phyloP scores from a whole-genome alignment of 2,797 vertebrate genomes.

The Cirrhinus molitorella region DNA sequence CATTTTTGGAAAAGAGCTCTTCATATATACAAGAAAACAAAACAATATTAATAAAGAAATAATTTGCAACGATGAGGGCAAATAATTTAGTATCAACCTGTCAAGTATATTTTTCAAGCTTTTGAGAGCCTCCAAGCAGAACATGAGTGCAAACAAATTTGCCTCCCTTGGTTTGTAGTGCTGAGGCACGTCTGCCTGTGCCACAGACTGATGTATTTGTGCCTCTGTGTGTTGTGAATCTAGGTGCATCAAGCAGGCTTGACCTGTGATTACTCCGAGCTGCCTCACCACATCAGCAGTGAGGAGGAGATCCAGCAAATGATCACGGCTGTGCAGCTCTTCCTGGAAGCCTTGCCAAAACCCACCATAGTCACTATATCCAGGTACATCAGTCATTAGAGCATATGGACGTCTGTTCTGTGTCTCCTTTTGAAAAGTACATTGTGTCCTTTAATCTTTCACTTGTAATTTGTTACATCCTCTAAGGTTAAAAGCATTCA shows the following conservation, averaged over 20 bases:
- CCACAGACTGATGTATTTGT: constrained; percentile 7
- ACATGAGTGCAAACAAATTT: background rate
- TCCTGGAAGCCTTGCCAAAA: constrained; percentile 84
- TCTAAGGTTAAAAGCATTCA: no score
- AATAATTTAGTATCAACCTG: no score
- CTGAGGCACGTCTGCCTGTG: background rate
- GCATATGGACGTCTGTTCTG: background rate
- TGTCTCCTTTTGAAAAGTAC: constrained; percentile 19
- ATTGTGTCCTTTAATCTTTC: constrained; percentile 32
- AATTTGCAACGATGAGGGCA: no score
- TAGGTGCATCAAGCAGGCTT: constrained; percentile 96
- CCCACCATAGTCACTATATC: constrained; percentile 90
- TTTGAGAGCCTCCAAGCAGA: background rate
- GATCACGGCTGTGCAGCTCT: constrained; percentile 75
- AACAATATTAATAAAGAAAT: no score
- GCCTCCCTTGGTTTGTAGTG: background rate
- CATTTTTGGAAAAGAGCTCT: no score
- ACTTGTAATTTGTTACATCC: background rate
- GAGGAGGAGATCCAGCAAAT: constrained; percentile 87
- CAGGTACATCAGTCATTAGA: constrained; percentile 45
- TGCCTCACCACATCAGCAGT: constrained; percentile 93
- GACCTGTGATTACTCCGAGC: constrained; percentile 92
- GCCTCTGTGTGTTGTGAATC: constrained; percentile 6
- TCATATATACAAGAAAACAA: no score
- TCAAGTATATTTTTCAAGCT: background rate